Conservation (phyloP, 2,797 vertebrate genomes). For the Pogonophryne albipinna region DNA sequence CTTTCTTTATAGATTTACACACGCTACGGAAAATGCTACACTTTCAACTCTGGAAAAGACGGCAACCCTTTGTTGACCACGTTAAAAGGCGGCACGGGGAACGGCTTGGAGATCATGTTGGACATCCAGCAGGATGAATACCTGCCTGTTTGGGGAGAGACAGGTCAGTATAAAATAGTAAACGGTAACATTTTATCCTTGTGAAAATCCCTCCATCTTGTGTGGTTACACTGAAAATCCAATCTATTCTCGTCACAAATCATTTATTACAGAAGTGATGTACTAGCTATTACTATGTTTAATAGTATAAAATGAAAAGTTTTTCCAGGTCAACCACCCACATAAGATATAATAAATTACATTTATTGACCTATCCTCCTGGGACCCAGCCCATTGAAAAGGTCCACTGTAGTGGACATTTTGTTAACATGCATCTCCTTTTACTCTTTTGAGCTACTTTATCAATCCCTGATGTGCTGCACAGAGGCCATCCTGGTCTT, state of each 20-base stretch:
- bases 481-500: too few relatives aligned
- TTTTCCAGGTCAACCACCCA: conserved; percentile 30
- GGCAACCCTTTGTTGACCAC: conserved; percentile 92
- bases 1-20: conserved; percentile 89
- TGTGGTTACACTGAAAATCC: neutral
- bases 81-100: conserved; percentile 91
- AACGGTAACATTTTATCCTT: neutral
- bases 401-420: too few relatives aligned
- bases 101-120: conserved; percentile 95
- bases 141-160: conserved; percentile 93
- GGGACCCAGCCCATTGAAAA: too few relatives aligned
- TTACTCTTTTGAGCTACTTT: too few relatives aligned
- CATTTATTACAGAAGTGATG: conserved; percentile 18
- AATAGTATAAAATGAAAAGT: conserved; percentile 25
- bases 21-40: conserved; percentile 95
- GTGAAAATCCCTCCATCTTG: neutral
- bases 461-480: too few relatives aligned
- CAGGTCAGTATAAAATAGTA: conserved; percentile 77
- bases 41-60: conserved; percentile 92
- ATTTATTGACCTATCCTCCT: conserved; percentile 29
- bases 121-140: conserved; percentile 98
- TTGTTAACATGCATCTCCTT: too few relatives aligned
- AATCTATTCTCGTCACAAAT: neutral
- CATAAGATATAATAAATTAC: conserved; percentile 32
- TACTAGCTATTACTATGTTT: conserved; percentile 1